Base-by-base conservation (phyloP, 2,888 invertebrate species). In the Escarpia spicata region DNA sequence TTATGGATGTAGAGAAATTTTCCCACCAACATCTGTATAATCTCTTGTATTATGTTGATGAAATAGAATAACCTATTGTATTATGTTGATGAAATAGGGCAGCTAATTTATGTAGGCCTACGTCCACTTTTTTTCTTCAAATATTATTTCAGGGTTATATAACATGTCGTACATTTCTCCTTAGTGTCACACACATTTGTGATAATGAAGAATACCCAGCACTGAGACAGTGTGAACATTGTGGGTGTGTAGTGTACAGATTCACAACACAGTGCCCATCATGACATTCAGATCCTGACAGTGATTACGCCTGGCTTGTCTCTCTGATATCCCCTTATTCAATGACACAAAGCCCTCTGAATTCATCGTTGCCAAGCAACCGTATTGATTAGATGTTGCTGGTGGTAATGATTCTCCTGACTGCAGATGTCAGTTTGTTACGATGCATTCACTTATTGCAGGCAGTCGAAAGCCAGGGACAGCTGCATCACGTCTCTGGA, bases 281-380 rank as follows among this genome's bases (percentile, higher is more conserved):
- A 26, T 75, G 75, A 75, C 75, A 75, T 75, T 75, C 19, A 75
- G 75, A 75, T 75, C 26, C n/a, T 75, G 75, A 75, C 75, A 75
- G 75, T 75, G 75, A 26, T 75, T 75, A 75, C 75, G 3, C 19
- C 75, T 26, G 75, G 75, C 75, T 75, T 75, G 26, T 75, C 75
- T 75, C 75, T 75, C 75, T 75, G 26, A 75, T 75, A 75, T 75
- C 75, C 75, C n/a, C 75, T 75, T 75, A 75, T 75, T 75, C 75
- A 75, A 75, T 75, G 75, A 75, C 75, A 75, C 75, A 75, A 75
- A 75, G 75, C 75, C 75, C 75, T 75, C 75, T n/a, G 75, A 75
- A 75, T 75, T n/a, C 19, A 26, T 75, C 75, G 75, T 75, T 75
- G 75, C 75, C 75, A 75, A 6, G 75, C 75, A 75, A 75, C 75